These are phyloP conservation scores for Osmerus mordax DNA, from an alignment of 2,113 vertebrate species.

Conservation along the genomic window DNA sequence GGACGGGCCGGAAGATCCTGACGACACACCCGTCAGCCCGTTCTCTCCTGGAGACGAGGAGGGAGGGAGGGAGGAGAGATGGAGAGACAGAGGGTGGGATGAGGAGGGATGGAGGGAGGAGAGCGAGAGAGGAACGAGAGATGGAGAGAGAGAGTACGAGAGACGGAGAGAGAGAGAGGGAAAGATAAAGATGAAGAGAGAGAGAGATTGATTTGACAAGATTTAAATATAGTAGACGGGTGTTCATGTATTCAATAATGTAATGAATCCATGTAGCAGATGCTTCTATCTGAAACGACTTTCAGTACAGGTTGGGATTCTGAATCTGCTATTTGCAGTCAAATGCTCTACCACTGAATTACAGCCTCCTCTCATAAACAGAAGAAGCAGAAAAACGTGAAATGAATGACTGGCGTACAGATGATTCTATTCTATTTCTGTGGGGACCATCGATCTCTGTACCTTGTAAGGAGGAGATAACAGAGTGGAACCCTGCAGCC, in stretches of 20 bases:
- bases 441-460: slow-evolving; percentile 13
- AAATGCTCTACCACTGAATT: not conserved
- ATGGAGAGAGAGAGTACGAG: not conserved
- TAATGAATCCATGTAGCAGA: too few species aligned
- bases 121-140: not conserved
- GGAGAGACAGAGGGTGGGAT: not conserved
- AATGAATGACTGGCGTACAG: too few species aligned
- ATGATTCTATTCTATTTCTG: not conserved
- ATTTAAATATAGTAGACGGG: too few species aligned
- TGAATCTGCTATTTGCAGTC: not conserved
- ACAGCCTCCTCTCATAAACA: not conserved
- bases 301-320: not conserved
- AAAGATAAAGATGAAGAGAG: not conserved
- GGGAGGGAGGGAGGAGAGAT: not conserved
- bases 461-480: slow-evolving; percentile 71
- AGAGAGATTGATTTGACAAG: not conserved
- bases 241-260: too few species aligned
- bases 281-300: too few species aligned
- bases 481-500: slow-evolving; percentile 60
- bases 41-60: slow-evolving; percentile 74
- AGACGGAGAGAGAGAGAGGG: not conserved
- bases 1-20: slow-evolving; percentile 59
- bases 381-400: too few species aligned
- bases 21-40: slow-evolving; percentile 67
- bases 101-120: not conserved